Evolutionary conservation across 2,888 invertebrate genomes (phyloP).

Genomic region (Eupithecia subumbrata): DNA sequence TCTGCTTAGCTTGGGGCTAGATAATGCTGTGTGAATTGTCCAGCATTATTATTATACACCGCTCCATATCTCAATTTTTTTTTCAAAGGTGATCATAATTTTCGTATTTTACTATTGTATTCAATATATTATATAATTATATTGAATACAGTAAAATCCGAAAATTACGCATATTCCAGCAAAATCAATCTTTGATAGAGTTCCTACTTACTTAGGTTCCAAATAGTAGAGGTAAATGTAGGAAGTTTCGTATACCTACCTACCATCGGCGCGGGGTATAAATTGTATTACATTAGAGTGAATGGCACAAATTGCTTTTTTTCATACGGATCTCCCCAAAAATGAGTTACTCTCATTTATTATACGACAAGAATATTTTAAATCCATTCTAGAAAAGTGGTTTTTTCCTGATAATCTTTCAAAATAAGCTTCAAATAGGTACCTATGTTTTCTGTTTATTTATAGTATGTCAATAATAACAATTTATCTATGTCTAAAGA

Average conservation of each 20-base stretch:
- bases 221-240: background rate
- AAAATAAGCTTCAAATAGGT: background rate
- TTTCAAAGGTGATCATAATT: too few relatives aligned
- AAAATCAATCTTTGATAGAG: background rate
- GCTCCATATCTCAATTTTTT: too few relatives aligned
- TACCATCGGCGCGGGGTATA: constrained; percentile 4
- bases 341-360: constrained; percentile 43
- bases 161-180: background rate
- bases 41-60: too few relatives aligned
- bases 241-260: background rate
- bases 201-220: background rate
- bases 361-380: constrained; percentile 42
- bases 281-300: constrained; percentile 33
- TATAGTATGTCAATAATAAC: too few relatives aligned
- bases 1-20: too few relatives aligned
- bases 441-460: background rate
- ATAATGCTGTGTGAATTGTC: too few relatives aligned
- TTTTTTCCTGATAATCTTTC: constrained; percentile 1
- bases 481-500: too few relatives aligned
- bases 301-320: constrained; percentile 41
- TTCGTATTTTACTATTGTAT: too few relatives aligned
- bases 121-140: too few relatives aligned
- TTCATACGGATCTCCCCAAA: constrained; percentile 35
- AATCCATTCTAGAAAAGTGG: constrained; percentile 33
- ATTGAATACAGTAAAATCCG: background rate